Evolutionary conservation across 1,140 invertebrate species (phyloP).

Genomic region (Ceratina calcarata): DNA sequence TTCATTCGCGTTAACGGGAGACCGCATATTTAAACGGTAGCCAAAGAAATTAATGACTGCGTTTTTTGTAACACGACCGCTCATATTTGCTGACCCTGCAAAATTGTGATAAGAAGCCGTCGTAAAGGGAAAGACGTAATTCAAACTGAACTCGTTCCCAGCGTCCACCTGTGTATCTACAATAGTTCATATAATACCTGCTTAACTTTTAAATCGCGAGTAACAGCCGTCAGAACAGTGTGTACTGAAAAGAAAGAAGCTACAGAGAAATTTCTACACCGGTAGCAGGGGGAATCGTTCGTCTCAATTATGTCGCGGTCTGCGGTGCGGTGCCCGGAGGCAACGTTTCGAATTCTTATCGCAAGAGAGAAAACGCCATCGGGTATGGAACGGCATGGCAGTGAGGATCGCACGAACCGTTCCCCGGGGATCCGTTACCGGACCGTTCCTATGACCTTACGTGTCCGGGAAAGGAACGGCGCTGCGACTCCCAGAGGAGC

Average conservation of each 20-base stretch:
- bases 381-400: conserved; percentile 14
- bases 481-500: conserved; percentile 38
- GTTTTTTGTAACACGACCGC: too few species aligned
- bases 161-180: too few species aligned
- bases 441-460: conserved; percentile 24
- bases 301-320: conserved; percentile 43
- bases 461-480: conserved; percentile 24
- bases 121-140: not conserved
- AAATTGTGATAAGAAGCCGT: too few species aligned
- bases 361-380: conserved; percentile 20
- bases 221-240: not conserved
- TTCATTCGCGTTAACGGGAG: not conserved
- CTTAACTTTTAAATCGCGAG: too few species aligned
- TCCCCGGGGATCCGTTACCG: conserved; percentile 48
- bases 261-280: not conserved
- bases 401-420: conserved; percentile 22
- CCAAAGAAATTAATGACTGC: not conserved
- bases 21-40: not conserved
- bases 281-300: conserved; percentile 12
- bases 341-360: conserved; percentile 46
- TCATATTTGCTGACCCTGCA: too few species aligned
- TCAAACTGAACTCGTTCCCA: too few species aligned
- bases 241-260: not conserved
- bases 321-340: not conserved
- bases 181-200: too few species aligned